phyloP scores from a whole-genome alignment of 2,888 invertebrate genomes.

The Metallyticus violacea region DNA sequence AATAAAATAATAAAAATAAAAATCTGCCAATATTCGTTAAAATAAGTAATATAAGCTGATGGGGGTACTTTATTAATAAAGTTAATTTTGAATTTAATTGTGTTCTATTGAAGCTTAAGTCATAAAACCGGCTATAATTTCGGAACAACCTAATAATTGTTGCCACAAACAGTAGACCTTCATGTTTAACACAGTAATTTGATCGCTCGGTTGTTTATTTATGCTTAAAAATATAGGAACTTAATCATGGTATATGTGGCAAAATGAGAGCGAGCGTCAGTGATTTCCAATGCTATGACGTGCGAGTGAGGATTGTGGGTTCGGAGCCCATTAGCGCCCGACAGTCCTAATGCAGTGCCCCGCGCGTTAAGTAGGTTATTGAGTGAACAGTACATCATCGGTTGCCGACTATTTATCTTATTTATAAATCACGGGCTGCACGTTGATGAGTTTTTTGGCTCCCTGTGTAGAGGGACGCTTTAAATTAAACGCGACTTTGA shows the following conservation, averaged over 20 bases:
- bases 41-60: too few relatives aligned
- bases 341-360: not conserved
- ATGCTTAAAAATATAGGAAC: not conserved
- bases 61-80: too few relatives aligned
- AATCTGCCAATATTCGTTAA: too few relatives aligned
- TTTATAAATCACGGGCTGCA: constrained; percentile 8
- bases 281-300: not conserved
- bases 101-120: too few relatives aligned
- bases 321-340: not conserved
- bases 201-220: not conserved
- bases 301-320: not conserved
- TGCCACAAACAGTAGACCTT: too few relatives aligned
- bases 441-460: constrained; percentile 14
- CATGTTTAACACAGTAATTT: not conserved
- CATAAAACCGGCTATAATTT: too few relatives aligned
- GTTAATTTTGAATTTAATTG: too few relatives aligned
- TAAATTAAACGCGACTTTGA: constrained; percentile 30
- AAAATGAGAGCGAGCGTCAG: not conserved
- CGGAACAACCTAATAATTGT: too few relatives aligned
- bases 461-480: not conserved
- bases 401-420: constrained; percentile 12
- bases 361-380: constrained; percentile 3
- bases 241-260: not conserved
- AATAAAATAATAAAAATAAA: too few relatives aligned
- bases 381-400: constrained; percentile 6